Percentiles rank a stretch among this genome's conserved stretches.
Evolutionary conservation across 2,797 vertebrate genomes (phyloP).

Genomic region (Leucoraja ocellata): DNA sequence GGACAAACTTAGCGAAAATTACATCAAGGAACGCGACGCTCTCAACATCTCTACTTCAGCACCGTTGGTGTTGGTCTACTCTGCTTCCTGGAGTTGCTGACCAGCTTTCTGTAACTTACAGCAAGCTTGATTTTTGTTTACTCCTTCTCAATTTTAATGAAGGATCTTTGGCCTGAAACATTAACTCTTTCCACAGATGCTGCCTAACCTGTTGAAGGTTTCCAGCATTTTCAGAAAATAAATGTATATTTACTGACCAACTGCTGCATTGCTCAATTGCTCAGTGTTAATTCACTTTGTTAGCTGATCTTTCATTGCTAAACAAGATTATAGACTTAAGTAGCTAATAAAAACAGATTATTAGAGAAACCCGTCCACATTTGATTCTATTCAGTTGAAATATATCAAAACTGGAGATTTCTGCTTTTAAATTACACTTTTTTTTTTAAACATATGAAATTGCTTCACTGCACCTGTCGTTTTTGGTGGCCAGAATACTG

Average conservation of each 20-base stretch:
- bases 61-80: too few species aligned
- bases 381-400: neutral
- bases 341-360: neutral
- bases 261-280: neutral
- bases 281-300: neutral
- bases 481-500: neutral
- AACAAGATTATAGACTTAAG: neutral
- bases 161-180: neutral
- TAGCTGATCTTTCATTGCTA: neutral
- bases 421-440: neutral
- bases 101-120: too few species aligned
- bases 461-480: neutral
- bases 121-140: too few species aligned
- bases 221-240: neutral
- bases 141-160: too few species aligned
- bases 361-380: neutral
- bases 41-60: too few species aligned
- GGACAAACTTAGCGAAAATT: too few species aligned
- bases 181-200: neutral
- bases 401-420: neutral
- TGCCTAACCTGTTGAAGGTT: neutral
- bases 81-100: too few species aligned
- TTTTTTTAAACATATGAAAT: neutral
- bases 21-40: too few species aligned
- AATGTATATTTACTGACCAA: neutral